These are phyloP conservation scores for Melanotaenia pygmaea DNA, from an alignment of 2,797 vertebrate species.

Conservation along the genomic window DNA sequence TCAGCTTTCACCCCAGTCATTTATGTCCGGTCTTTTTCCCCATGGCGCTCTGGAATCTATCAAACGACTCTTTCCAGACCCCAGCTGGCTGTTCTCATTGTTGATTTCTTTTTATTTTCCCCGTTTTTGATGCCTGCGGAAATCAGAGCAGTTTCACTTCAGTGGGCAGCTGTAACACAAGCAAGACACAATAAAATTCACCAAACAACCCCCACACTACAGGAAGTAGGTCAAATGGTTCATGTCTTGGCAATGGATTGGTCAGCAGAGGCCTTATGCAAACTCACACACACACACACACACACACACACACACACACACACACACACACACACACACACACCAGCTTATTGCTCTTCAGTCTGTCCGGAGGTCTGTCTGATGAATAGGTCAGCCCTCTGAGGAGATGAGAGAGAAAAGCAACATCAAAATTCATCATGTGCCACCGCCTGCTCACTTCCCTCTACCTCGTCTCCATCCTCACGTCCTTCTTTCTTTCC, in stretches of 20 bases:
- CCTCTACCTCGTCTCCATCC: constrained; percentile 2
- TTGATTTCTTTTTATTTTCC: constrained; percentile 58
- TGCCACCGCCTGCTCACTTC: constrained; percentile 21
- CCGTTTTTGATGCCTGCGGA: constrained; percentile 36
- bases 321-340: constrained; percentile 26
- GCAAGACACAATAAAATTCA: constrained; percentile 8
- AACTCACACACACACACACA: constrained; percentile 26
- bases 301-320: constrained; percentile 31
- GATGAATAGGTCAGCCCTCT: constrained; percentile 63
- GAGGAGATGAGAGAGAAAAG: constrained; percentile 43
- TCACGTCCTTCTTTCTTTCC: background rate
- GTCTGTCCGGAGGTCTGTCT: constrained; percentile 54
- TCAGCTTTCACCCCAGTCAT: constrained; percentile 21
- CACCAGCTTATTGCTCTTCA: constrained; percentile 48
- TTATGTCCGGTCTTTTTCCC: constrained; percentile 34
- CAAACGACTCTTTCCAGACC: constrained; percentile 19
- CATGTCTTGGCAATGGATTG: constrained; percentile 58
- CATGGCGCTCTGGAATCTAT: constrained; percentile 39
- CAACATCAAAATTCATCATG: constrained; percentile 59
- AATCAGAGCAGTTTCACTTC: constrained; percentile 50
- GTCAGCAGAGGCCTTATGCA: constrained; percentile 35
- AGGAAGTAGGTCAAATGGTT: constrained; percentile 67
- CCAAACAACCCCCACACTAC: background rate
- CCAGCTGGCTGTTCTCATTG: constrained; percentile 26
- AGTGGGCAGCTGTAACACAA: constrained; percentile 44